These are phyloP conservation scores for Rhizomys pruinosus DNA, from an alignment of 2,113 vertebrate species.

Conservation along the genomic window DNA sequence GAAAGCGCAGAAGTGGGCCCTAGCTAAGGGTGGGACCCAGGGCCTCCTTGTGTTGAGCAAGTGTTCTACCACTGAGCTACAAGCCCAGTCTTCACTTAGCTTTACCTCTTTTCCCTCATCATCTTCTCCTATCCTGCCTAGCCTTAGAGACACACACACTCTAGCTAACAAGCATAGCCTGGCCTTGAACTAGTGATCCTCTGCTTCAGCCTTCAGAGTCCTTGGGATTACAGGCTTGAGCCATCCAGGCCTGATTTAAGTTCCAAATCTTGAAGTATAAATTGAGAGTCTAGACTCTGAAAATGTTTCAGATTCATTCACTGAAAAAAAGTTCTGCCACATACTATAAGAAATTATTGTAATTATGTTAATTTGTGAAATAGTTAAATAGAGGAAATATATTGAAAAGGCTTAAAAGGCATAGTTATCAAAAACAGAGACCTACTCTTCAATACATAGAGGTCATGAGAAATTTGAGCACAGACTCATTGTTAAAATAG, in stretches of 20 bases:
- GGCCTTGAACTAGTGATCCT: not conserved
- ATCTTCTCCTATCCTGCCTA: not conserved
- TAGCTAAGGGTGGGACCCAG: not conserved
- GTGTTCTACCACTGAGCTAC: not conserved
- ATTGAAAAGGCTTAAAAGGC: not conserved
- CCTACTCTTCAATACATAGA: conserved; percentile 18
- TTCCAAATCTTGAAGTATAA: not conserved
- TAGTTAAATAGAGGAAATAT: not conserved
- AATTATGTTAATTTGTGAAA: conserved; percentile 33
- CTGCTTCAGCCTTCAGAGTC: not conserved
- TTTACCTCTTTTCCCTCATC: not conserved
- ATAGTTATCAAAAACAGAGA: not conserved
- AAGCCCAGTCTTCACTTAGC: not conserved
- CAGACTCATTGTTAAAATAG: not conserved
- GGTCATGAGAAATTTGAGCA: conserved; percentile 17
- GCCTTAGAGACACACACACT: not conserved
- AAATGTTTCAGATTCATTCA: not conserved
- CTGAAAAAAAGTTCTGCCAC: not conserved
- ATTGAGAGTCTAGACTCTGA: not conserved
- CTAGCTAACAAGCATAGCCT: too few relatives aligned
- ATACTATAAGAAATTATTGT: conserved; percentile 19
- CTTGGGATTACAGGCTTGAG: not conserved
- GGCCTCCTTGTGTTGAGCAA: not conserved
- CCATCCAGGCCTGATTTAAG: not conserved
- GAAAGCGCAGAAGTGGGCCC: not conserved